phyloP scores from a whole-genome alignment of 2,888 invertebrate genomes.

The Amphipyra berbera region DNA sequence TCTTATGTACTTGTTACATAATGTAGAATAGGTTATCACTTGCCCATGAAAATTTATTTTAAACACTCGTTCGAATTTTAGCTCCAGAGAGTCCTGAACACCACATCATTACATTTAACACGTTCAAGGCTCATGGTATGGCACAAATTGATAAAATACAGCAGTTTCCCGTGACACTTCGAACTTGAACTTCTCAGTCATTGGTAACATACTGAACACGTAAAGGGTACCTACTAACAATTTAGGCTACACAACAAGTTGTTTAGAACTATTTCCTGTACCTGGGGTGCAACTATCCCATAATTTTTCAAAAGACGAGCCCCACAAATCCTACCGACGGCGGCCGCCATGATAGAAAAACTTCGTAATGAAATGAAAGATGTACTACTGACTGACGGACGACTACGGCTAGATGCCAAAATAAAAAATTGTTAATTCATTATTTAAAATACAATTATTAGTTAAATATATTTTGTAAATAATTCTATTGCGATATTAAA shows the following conservation, averaged over 20 bases:
- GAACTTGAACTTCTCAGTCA: conserved; percentile 63
- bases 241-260: conserved; percentile 58
- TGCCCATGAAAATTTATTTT: conserved; percentile 65
- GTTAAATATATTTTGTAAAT: conserved; percentile 3
- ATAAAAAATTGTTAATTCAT: conserved; percentile 53
- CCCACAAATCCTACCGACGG: conserved; percentile 96
- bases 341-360: conserved; percentile 95
- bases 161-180: conserved; percentile 67
- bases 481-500: conserved; percentile 1
- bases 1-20: conserved; percentile 87
- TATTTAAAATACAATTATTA: conserved; percentile 8
- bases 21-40: conserved; percentile 87
- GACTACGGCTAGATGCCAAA: conserved; percentile 72
- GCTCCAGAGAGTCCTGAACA: conserved; percentile 48
- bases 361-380: conserved; percentile 86
- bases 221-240: conserved; percentile 59
- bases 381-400: conserved; percentile 80
- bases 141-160: conserved; percentile 75
- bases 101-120: conserved; percentile 61
- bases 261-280: conserved; percentile 80
- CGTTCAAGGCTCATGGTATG: conserved; percentile 55
- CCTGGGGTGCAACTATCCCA: conserved; percentile 93
- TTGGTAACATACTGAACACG: conserved; percentile 67
- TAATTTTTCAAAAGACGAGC: conserved; percentile 94
- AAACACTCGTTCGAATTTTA: conserved; percentile 56